Base-by-base conservation (phyloP, 1,140 invertebrate genomes). In the Philotrypesis tridentata region DNA sequence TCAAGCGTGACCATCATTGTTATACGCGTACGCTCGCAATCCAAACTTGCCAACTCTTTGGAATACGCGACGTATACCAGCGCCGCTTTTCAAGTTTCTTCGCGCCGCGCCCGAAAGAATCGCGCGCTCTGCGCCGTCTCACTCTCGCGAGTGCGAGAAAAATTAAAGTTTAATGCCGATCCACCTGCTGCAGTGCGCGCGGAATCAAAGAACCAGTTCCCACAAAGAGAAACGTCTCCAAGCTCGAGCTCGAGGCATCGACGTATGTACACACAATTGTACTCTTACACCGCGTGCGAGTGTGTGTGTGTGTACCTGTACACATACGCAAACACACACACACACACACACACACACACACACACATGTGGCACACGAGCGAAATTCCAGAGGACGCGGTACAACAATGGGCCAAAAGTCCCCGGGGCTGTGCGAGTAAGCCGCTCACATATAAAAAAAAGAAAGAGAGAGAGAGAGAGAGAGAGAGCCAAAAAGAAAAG, bases 1-100 rank as follows among this genome's bases (percentile, higher is more conserved):
- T 71, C 72, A 82, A 76, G 73, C 80, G 72, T 82, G 65, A 82
- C 73, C 27, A 80, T 74, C 73, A 80, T 80, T 80, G 70, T 80
- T 11, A 9, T 5, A 5, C n/a, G n/a, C n/a, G n/a, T n/a, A n/a
- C n/a, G 55, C 72, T 73, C 72, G 14, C 63, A 71, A 37, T 65
- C 37, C 33, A 55, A 67, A 80, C 55, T 73, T 80, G 40, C 29
- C 1, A 23, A 60, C 17, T 71, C 43, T 48, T 48, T 9, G 33
- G 33, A 37, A 37, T 37, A 37, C n/a, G n/a, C n/a, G n/a, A n/a
- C n/a, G n/a, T n/a, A n/a, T n/a, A n/a, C n/a, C n/a, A n/a, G n/a
- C n/a, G n/a, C n/a, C n/a, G n/a, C n/a, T n/a, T n/a, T n/a, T n/a
- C n/a, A n/a, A n/a, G n/a, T n/a, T n/a, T n/a, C n/a, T n/a, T n/a